These are phyloP conservation scores for Diplodus sargus DNA, from an alignment of 2,797 vertebrate genomes.

Conservation along the genomic window DNA sequence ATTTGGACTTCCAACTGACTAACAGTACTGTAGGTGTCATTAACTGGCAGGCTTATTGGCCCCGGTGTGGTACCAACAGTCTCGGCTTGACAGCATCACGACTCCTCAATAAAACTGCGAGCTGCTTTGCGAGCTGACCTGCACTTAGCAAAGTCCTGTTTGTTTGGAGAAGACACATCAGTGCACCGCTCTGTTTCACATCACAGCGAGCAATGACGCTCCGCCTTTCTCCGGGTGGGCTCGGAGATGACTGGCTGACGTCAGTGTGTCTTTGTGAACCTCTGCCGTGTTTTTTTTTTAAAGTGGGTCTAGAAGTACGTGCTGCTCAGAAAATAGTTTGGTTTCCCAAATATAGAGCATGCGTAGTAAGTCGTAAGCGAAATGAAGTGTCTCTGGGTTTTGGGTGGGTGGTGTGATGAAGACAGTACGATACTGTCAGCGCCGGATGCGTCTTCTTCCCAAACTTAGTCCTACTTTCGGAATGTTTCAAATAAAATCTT, in stretches of 20 bases:
- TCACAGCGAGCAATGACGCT: not conserved
- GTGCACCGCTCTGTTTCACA: not conserved
- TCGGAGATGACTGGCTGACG: not conserved
- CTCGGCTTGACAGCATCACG: not conserved
- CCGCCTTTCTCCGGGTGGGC: not conserved
- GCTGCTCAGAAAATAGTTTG: not conserved
- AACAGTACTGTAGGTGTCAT: not conserved
- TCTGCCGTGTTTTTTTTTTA: not conserved
- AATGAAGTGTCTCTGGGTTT: conserved; percentile 11
- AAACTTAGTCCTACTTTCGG: conserved; percentile 1
- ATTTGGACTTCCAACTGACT: not conserved
- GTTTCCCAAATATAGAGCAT: conserved; percentile 14
- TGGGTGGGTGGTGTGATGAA: not conserved
- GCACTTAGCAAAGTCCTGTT: not conserved
- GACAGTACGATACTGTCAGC: not conserved
- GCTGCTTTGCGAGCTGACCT: not conserved
- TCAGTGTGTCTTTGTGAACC: not conserved
- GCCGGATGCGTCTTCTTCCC: not conserved
- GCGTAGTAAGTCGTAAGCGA: not conserved
- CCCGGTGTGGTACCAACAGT: not conserved
- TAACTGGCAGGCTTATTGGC: not conserved
- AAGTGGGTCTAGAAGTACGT: conserved; percentile 22
- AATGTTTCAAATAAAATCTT: conserved; percentile 35
- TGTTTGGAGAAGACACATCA: not conserved
- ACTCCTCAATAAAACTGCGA: not conserved